A percentile compares a stretch with the other conserved stretches of the same genome.
Evolutionary conservation across 1,140 invertebrate species (phyloP).

Genomic region (Ips nitidus): DNA sequence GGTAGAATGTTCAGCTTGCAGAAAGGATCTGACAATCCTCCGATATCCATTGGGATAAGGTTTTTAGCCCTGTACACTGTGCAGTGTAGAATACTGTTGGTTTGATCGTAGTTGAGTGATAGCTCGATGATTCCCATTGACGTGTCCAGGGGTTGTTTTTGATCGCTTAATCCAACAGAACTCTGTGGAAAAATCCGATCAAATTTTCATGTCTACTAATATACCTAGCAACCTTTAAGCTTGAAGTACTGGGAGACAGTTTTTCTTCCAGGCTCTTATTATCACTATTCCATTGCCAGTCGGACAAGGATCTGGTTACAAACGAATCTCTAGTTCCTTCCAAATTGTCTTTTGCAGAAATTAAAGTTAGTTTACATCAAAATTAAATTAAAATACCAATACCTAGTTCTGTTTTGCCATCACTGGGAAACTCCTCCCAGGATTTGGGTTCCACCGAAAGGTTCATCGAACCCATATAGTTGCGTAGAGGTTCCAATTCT

Average conservation of each 20-base stretch:
- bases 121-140: conserved; percentile 71
- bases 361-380: not conserved
- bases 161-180: conserved; percentile 31
- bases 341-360: conserved; percentile 29
- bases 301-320: conserved; percentile 44
- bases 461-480: conserved; percentile 40
- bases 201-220: not conserved
- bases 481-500: conserved; percentile 42
- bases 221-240: conserved; percentile 32
- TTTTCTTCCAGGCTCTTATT: conserved; percentile 42
- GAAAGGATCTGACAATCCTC: conserved; percentile 89
- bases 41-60: conserved; percentile 84
- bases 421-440: conserved; percentile 38
- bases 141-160: conserved; percentile 48
- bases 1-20: conserved; percentile 86
- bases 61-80: conserved; percentile 73
- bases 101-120: conserved; percentile 75
- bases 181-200: conserved; percentile 34
- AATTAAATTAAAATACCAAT: not conserved
- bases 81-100: conserved; percentile 75
- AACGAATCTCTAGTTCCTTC: conserved; percentile 44
- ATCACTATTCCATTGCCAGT: conserved; percentile 46
- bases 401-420: conserved; percentile 33
- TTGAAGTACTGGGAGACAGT: conserved; percentile 48
- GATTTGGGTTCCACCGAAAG: conserved; percentile 32